Percentiles rank a stretch among this genome's conserved stretches.
phyloP scores from a whole-genome alignment of 2,888 invertebrate species.

The Meiosimyza platycephala region DNA sequence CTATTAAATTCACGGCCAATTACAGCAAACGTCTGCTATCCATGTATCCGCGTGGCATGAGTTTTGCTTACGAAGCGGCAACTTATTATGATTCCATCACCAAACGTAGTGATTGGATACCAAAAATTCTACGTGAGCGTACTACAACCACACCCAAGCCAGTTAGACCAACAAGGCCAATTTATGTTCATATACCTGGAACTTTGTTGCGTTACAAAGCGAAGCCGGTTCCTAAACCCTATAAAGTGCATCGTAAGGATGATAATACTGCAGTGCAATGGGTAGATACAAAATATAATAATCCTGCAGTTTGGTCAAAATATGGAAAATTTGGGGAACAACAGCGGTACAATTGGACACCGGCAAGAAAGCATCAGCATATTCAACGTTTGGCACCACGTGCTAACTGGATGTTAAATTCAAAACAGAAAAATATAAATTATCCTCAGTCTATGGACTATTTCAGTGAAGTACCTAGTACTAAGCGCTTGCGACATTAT shows the following conservation, averaged over 20 bases:
- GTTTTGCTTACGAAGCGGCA: slow-evolving; percentile 55
- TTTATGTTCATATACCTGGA: slow-evolving; percentile 57
- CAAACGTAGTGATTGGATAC: slow-evolving; percentile 58
- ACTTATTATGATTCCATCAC: slow-evolving; percentile 59
- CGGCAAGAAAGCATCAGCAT: not conserved
- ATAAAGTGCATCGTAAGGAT: slow-evolving; percentile 48
- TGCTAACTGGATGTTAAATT: slow-evolving; percentile 50
- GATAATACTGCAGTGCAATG: slow-evolving; percentile 48
- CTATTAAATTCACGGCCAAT: slow-evolving; percentile 58
- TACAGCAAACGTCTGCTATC: slow-evolving; percentile 56
- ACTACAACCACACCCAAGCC: slow-evolving; percentile 52
- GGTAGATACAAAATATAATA: slow-evolving; percentile 41
- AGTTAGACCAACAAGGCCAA: slow-evolving; percentile 49
- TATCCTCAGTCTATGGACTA: no score
- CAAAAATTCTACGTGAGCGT: slow-evolving; percentile 55
- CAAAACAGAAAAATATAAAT: slow-evolving; percentile 20
- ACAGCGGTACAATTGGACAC: not conserved
- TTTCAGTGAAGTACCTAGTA: no score
- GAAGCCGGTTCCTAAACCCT: slow-evolving; percentile 47
- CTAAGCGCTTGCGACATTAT: slow-evolving; percentile 46
- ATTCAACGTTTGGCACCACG: not conserved
- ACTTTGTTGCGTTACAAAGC: slow-evolving; percentile 59
- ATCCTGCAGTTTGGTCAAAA: slow-evolving; percentile 50
- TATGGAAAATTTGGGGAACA: slow-evolving; percentile 50
- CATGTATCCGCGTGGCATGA: slow-evolving; percentile 53